Evolutionary conservation across 2,797 vertebrate genomes (phyloP).

Genomic region (Ceryle rudis): DNA sequence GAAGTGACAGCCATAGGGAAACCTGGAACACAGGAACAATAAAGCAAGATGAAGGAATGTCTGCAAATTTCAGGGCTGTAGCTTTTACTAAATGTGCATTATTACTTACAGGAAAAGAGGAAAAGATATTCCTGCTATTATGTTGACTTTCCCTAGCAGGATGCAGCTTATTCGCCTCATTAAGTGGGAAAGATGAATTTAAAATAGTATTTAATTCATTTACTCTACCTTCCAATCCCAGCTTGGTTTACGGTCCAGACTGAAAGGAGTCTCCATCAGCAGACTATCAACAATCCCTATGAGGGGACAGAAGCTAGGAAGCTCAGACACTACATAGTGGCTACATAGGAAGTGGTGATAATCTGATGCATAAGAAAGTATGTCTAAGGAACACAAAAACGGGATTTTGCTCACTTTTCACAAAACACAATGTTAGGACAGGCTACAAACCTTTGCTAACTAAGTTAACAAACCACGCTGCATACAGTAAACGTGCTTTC

Average conservation of each 20-base stretch:
- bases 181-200: not conserved
- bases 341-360: not conserved
- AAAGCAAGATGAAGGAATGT: not conserved
- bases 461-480: not conserved
- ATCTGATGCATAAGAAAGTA: not conserved
- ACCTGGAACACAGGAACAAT: not conserved
- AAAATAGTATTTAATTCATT: not conserved
- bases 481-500: not conserved
- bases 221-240: not conserved
- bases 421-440: not conserved
- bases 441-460: not conserved
- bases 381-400: not conserved
- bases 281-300: not conserved
- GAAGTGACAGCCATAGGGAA: not conserved
- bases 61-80: not conserved
- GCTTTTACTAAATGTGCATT: not conserved
- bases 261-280: not conserved
- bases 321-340: not conserved
- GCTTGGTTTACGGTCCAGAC: not conserved
- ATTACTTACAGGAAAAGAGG: not conserved
- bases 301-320: not conserved
- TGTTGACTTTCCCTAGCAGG: not conserved
- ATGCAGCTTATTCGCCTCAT: not conserved
- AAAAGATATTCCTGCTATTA: not conserved
- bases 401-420: not conserved